A percentile compares a stretch with the other conserved stretches of the same genome.
Evolutionary conservation across 1,140 invertebrate genomes (phyloP).

Genomic region (Atta colombica): DNA sequence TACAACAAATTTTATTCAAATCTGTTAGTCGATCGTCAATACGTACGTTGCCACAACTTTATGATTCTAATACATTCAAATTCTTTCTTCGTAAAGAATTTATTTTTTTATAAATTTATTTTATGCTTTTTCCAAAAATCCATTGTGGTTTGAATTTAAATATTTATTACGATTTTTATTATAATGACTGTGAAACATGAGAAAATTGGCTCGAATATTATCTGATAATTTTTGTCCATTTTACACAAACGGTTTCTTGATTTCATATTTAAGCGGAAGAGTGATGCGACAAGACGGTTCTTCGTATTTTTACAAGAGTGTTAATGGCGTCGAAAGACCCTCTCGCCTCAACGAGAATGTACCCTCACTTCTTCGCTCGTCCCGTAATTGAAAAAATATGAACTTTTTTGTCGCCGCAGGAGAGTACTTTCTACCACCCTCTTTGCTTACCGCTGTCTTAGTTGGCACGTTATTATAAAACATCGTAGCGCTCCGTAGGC

Average conservation of each 20-base stretch:
- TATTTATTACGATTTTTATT: neutral
- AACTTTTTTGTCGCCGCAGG: constrained; percentile 84
- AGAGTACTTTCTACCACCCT: constrained; percentile 80
- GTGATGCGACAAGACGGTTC: constrained; percentile 68
- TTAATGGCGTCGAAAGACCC: constrained; percentile 82
- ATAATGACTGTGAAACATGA: neutral
- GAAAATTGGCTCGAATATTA: constrained; percentile 2
- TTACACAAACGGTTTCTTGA: constrained; percentile 56
- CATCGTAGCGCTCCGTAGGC: constrained; percentile 71
- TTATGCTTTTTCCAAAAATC: neutral
- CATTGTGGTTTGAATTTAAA: neutral
- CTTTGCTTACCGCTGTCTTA: constrained; percentile 76
- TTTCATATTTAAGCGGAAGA: constrained; percentile 76
- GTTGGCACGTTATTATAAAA: constrained; percentile 84
- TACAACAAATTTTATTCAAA: neutral
- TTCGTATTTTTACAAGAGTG: constrained; percentile 76
- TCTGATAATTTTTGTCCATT: neutral
- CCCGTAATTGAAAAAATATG: constrained; percentile 86
- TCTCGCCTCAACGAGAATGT: constrained; percentile 74
- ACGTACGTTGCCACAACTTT: neutral
- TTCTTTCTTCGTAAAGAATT: neutral
- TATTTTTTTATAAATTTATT: constrained; percentile 12
- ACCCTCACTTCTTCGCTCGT: constrained; percentile 76
- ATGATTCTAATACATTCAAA: neutral
- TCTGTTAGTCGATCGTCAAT: neutral